These are phyloP conservation scores for Passer montanus DNA, from an alignment of 2,113 vertebrate species.

Conservation along the genomic window DNA sequence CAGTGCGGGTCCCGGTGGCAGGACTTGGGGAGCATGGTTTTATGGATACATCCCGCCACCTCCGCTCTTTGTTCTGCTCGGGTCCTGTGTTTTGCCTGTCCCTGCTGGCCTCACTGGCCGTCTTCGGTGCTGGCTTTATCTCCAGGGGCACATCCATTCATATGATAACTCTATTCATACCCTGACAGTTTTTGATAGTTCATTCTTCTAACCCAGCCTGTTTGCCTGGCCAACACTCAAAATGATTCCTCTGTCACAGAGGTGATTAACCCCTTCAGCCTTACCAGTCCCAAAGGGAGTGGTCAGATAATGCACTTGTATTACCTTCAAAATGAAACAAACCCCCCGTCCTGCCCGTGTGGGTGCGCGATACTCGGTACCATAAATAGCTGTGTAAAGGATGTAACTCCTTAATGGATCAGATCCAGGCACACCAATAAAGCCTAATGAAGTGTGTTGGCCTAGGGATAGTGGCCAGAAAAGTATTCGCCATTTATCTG, in stretches of 20 bases:
- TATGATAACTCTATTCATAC: conserved; percentile 52
- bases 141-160: conserved; percentile 33
- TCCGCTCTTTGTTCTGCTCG: not conserved
- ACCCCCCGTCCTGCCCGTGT: fast-evolving
- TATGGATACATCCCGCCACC: not conserved
- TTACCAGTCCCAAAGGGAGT: not conserved
- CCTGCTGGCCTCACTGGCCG: not conserved
- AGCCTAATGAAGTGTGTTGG: not conserved
- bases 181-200: conserved; percentile 33
- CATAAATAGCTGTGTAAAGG: not conserved
- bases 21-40: fast-evolving
- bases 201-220: not conserved
- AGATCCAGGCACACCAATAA: not conserved
- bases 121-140: not conserved
- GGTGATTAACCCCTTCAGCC: conserved; percentile 11
- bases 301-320: fast-evolving
- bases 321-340: not conserved
- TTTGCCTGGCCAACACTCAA: not conserved
- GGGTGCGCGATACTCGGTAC: fast-evolving
- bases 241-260: not conserved
- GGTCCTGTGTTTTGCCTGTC: not conserved
- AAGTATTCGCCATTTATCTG: not conserved
- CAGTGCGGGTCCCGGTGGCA: fast-evolving
- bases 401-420: not conserved
- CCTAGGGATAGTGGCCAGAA: not conserved